Base-by-base conservation (phyloP, 2,797 vertebrate genomes). In the Anisognathus igniventris region DNA sequence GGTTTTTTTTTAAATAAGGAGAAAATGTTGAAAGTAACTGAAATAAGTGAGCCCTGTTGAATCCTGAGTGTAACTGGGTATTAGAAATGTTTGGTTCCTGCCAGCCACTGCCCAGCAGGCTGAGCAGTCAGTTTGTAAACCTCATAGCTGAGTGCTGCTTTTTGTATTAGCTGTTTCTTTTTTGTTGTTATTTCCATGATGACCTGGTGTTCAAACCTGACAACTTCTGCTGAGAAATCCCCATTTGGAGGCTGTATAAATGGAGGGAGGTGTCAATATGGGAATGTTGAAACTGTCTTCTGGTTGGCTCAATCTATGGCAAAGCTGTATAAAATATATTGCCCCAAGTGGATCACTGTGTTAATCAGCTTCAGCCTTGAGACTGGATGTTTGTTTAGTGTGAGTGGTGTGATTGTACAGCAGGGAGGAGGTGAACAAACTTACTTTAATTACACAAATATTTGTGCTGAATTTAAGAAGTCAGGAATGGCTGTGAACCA, bases 131-230 rank as follows among this genome's bases (percentile, higher is more conserved):
- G 33, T 57, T 50, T 61, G 14, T 10, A 67, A 50, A 19, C 18
- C 20, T 8, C 0, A 0, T 7, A 56, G 37, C 0, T 75, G 30
- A 50, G 27, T 7, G 35, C 66, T 79, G 25, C 1, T 0, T n/a
- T 62, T 75, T 45, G 15, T 10, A 7, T 80, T 86, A 27, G 33
- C 40, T 44, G 3, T 27, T 86, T 50, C 10, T 27, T 78, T 79
- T 75, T 60, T 12, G 9, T 56, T 76, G 4, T 23, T 53, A 7
- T 35, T 51, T 64, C 21, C 40, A 16, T 31, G 8, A 21, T 64
- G 40, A 77, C 31, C 25, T 33, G 48, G 3, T 44, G 44, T 70
- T 73, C 64, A 51, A 44, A 54, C 40, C 47, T 35, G 39, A 23
- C n/a, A 19, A 7, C 27, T 92, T 62, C 62, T 1, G 0, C 42